A percentile compares a stretch with the other conserved stretches of the same genome.
Evolutionary conservation across 2,888 invertebrate genomes (phyloP).

Genomic region (Spialia ferax): DNA sequence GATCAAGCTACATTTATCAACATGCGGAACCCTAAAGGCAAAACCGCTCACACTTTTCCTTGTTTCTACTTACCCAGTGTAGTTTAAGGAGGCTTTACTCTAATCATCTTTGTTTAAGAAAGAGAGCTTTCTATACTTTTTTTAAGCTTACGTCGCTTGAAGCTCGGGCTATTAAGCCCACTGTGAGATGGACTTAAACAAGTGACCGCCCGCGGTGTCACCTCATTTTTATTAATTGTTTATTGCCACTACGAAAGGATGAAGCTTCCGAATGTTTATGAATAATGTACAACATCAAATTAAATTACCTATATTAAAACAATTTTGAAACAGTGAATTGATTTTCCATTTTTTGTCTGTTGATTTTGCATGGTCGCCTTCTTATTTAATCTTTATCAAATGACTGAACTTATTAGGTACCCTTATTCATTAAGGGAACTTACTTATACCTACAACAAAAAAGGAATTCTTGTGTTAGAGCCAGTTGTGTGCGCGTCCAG

Average conservation of each 20-base stretch:
- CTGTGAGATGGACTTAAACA: slow-evolving; percentile 35
- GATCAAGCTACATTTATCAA: too few relatives aligned
- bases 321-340: slow-evolving; percentile 14
- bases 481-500: slow-evolving; percentile 17
- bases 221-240: slow-evolving; percentile 41
- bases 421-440: slow-evolving; percentile 20
- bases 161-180: slow-evolving; percentile 29
- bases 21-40: neutral
- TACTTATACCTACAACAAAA: slow-evolving; percentile 27
- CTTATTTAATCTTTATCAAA: slow-evolving; percentile 12
- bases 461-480: slow-evolving; percentile 16
- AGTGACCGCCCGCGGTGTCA: slow-evolving; percentile 41
- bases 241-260: slow-evolving; percentile 33
- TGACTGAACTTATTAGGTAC: slow-evolving; percentile 22
- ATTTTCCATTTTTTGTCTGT: neutral
- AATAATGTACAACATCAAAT: slow-evolving; percentile 28
- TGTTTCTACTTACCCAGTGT: slow-evolving; percentile 43
- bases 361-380: slow-evolving; percentile 1
- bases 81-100: slow-evolving; percentile 48
- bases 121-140: slow-evolving; percentile 15
- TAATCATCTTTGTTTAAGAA: slow-evolving; percentile 48
- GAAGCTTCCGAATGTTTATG: slow-evolving; percentile 39
- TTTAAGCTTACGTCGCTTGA: slow-evolving; percentile 24
- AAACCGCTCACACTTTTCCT: neutral
- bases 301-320: slow-evolving; percentile 21